Conservation (phyloP, 2,888 invertebrate species). For the Agapetus fuscipes region DNA sequence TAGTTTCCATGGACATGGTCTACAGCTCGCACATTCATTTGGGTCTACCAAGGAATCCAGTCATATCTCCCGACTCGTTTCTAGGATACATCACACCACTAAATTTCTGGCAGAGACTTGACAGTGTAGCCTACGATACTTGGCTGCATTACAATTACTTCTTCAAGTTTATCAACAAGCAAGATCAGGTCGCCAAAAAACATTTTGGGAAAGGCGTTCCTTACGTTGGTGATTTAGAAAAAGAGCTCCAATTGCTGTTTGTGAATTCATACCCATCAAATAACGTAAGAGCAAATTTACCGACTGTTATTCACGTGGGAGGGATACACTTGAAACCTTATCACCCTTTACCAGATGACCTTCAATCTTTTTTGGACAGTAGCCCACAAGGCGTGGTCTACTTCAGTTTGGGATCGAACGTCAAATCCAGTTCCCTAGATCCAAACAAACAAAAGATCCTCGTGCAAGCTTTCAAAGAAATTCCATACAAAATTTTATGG, state of each 20-base stretch:
- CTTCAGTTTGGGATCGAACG: constrained; percentile 28
- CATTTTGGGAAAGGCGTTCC: constrained; percentile 26
- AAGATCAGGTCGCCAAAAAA: constrained; percentile 20
- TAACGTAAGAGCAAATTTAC: constrained; percentile 35
- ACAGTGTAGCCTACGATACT: constrained; percentile 9
- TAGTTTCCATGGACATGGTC: constrained; percentile 40
- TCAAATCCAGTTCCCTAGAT: constrained; percentile 25
- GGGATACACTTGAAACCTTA: constrained; percentile 36
- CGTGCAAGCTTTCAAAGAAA: constrained; percentile 24
- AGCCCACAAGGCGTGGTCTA: constrained; percentile 24
- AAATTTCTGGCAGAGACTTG: constrained; percentile 31
- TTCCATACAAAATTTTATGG: constrained; percentile 28
- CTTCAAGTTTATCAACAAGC: constrained; percentile 16
- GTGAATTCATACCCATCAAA: constrained; percentile 34
- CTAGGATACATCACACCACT: constrained; percentile 34
- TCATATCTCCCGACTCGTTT: constrained; percentile 41
- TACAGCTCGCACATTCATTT: constrained; percentile 41
- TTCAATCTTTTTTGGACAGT: constrained; percentile 23
- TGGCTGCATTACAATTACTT: constrained; percentile 12
- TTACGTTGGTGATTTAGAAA: constrained; percentile 34
- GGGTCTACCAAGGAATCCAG: constrained; percentile 44
- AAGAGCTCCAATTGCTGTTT: constrained; percentile 38
- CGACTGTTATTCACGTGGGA: constrained; percentile 34
- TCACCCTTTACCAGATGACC: constrained; percentile 27
- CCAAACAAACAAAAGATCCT: constrained; percentile 23